Evolutionary conservation across 2,113 vertebrate species (phyloP).

Genomic region (Grammomys surdaster): DNA sequence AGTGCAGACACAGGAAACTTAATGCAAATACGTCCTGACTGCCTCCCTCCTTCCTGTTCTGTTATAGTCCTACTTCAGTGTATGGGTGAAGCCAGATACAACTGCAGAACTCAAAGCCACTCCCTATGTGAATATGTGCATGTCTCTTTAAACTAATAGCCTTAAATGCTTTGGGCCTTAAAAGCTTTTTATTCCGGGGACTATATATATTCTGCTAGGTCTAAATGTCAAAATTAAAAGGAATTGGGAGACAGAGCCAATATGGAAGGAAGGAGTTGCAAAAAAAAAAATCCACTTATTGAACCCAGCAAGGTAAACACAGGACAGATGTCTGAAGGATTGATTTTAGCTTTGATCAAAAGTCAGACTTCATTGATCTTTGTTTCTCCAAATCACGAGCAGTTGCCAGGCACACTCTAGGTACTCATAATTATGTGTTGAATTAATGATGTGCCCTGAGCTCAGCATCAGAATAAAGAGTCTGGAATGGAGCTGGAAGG

Average conservation of each 20-base stretch:
- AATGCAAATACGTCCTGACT: not conserved
- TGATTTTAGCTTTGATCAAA: not conserved
- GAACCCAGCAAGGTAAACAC: not conserved
- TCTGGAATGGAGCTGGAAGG: conserved; percentile 36
- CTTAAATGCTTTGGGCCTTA: conserved; percentile 16
- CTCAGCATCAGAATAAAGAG: not conserved
- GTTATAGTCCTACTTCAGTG: not conserved
- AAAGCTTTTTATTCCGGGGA: not conserved
- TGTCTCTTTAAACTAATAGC: not conserved
- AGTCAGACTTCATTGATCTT: not conserved
- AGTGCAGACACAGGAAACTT: accelerated
- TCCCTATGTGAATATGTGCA: not conserved
- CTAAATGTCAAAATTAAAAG: not conserved
- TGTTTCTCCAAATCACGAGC: not conserved
- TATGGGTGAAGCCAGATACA: not conserved
- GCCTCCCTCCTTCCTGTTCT: not conserved
- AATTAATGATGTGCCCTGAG: not conserved
- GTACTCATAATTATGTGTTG: not conserved
- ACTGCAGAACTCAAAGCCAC: not conserved
- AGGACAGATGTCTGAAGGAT: not conserved
- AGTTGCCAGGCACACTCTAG: not conserved
- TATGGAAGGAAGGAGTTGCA: not conserved
- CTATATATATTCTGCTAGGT: not conserved
- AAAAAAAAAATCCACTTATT: not conserved
- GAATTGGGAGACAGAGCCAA: not conserved